These are phyloP conservation scores for Holacanthus passer DNA, from an alignment of 2,113 vertebrate genomes.

Conservation along the genomic window DNA sequence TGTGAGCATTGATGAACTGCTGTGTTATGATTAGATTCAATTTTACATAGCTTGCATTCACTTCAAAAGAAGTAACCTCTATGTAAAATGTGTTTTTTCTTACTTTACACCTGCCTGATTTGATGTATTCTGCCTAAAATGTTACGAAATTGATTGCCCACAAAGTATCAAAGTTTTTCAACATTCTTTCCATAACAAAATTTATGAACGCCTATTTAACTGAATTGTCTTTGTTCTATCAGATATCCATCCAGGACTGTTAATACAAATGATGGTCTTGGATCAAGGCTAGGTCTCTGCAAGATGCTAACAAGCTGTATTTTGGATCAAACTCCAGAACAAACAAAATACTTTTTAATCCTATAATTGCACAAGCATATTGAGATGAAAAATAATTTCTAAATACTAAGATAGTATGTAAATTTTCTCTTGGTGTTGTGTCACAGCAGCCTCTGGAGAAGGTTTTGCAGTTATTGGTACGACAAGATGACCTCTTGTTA, in stretches of 20 bases:
- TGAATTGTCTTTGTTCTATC: background rate
- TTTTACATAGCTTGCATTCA: background rate
- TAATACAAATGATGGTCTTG: background rate
- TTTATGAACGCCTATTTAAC: background rate
- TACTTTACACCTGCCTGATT: background rate
- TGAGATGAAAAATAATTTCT: background rate
- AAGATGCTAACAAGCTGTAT: background rate
- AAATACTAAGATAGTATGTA: background rate
- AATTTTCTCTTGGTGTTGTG: background rate
- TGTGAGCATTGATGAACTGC: background rate
- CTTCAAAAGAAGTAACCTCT: background rate
- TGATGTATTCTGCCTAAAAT: background rate
- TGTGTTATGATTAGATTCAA: background rate
- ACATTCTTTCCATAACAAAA: background rate
- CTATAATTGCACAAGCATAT: background rate
- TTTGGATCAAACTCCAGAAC: background rate
- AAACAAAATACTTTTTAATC: background rate
- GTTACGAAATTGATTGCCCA: background rate
- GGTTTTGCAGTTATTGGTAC: conserved; percentile 21
- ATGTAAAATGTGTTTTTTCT: background rate
- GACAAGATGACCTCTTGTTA: background rate
- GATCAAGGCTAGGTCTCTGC: background rate
- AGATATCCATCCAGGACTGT: background rate
- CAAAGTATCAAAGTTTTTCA: background rate
- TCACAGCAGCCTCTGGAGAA: background rate